Evolutionary conservation across 2,113 vertebrate genomes (phyloP).

Genomic region (Astatotilapia flaviijosephi): DNA sequence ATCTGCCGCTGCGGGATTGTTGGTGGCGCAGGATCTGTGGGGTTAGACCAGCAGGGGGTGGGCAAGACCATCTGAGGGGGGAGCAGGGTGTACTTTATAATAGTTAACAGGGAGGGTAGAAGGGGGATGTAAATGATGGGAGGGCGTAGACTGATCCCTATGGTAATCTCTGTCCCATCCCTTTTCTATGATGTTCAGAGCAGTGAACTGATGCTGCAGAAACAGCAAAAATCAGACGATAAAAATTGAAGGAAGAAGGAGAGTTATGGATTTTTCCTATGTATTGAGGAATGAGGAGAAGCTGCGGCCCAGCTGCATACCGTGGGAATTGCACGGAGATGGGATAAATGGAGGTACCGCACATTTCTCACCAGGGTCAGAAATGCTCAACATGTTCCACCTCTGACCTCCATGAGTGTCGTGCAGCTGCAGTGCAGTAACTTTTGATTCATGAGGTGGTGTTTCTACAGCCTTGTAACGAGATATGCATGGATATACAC

Average conservation of each 20-base stretch:
- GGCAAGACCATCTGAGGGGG: not conserved
- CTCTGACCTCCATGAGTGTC: constrained; percentile 25
- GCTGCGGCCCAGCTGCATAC: constrained; percentile 46
- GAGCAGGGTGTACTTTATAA: not conserved
- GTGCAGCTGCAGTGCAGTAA: constrained; percentile 23
- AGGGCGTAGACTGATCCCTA: constrained; percentile 12
- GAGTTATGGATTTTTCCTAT: constrained; percentile 24
- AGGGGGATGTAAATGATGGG: not conserved
- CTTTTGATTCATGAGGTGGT: constrained; percentile 27
- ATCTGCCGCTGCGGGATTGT: constrained; percentile 12
- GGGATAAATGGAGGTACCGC: constrained; percentile 37
- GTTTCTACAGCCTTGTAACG: constrained; percentile 25
- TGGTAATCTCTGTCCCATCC: constrained; percentile 23
- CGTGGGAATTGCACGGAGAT: constrained; percentile 36
- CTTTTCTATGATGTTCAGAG: constrained; percentile 7
- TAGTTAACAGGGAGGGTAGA: not conserved
- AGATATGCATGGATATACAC: constrained; percentile 21
- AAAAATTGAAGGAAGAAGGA: not conserved
- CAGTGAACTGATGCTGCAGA: not conserved
- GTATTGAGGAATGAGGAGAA: constrained; percentile 22
- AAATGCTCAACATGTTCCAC: not conserved
- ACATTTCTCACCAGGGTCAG: not conserved
- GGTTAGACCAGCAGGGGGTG: constrained; percentile 12
- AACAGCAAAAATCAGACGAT: not conserved
- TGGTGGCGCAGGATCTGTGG: not conserved